phyloP scores from a whole-genome alignment of 2,888 invertebrate species.

The Exocentrus adspersus region DNA sequence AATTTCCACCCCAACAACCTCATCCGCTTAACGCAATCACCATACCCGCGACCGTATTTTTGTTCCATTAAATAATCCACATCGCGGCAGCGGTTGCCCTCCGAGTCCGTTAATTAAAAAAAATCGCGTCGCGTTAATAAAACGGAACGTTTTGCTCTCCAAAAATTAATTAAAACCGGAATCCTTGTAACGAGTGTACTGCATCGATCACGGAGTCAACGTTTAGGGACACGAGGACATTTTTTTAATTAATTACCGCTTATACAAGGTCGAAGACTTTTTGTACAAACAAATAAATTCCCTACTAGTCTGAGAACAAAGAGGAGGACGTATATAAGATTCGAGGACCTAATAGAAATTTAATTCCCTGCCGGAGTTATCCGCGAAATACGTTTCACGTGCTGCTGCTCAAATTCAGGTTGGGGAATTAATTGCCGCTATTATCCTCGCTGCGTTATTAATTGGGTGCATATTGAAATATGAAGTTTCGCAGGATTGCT shows the following conservation, averaged over 20 bases:
- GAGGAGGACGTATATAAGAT: neutral
- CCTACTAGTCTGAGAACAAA: neutral
- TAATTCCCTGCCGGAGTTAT: neutral
- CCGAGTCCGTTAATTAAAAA: slow-evolving; percentile 6
- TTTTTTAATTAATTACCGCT: slow-evolving; percentile 11
- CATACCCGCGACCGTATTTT: neutral
- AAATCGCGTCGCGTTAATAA: slow-evolving; percentile 12
- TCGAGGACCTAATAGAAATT: neutral
- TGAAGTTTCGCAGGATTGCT: neutral
- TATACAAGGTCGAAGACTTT: neutral
- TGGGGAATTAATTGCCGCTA: neutral
- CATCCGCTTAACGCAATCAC: neutral
- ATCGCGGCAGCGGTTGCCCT: neutral
- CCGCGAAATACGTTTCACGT: neutral
- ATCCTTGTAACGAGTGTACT: slow-evolving; percentile 9
- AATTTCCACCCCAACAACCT: neutral
- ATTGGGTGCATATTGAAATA: neutral
- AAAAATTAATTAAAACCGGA: slow-evolving; percentile 11
- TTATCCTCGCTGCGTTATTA: neutral
- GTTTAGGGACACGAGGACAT: neutral
- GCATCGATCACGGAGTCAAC: slow-evolving; percentile 2
- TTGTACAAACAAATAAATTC: slow-evolving; percentile 12
- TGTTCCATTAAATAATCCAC: neutral
- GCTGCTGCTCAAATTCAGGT: neutral
- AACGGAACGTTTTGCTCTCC: neutral